These are phyloP conservation scores for Gallinago stenura DNA, from an alignment of 2,797 vertebrate genomes.

Conservation along the genomic window DNA sequence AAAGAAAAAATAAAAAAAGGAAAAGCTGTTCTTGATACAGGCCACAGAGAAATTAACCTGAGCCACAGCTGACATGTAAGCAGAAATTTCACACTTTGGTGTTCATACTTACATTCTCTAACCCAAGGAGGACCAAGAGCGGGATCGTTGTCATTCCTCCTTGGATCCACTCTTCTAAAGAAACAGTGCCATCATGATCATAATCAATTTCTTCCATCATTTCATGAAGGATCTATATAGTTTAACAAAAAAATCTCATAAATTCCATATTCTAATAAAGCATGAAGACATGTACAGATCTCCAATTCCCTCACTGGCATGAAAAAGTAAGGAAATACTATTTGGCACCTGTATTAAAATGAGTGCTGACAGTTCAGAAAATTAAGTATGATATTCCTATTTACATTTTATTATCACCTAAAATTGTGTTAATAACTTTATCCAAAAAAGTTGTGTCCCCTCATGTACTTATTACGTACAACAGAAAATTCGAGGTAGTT, in stretches of 20 bases:
- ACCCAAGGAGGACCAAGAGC: constrained; percentile 89
- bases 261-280: background rate
- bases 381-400: background rate
- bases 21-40: background rate
- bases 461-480: background rate
- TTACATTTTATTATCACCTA: background rate
- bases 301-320: background rate
- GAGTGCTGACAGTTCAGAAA: background rate
- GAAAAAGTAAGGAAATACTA: background rate
- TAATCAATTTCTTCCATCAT: constrained; percentile 99
- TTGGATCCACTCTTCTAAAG: constrained; percentile 95
- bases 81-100: background rate
- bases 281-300: background rate
- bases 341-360: background rate
- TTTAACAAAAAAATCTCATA: background rate
- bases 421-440: background rate
- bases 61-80: background rate
- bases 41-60: background rate
- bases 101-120: constrained; percentile 88
- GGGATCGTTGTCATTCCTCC: constrained; percentile 97
- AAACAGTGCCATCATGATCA: constrained; percentile 92
- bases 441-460: background rate
- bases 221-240: constrained; percentile 91
- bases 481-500: background rate
- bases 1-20: background rate